These are phyloP conservation scores for Orycteropus afer DNA, from an alignment of 2,113 vertebrate species.

Conservation along the genomic window DNA sequence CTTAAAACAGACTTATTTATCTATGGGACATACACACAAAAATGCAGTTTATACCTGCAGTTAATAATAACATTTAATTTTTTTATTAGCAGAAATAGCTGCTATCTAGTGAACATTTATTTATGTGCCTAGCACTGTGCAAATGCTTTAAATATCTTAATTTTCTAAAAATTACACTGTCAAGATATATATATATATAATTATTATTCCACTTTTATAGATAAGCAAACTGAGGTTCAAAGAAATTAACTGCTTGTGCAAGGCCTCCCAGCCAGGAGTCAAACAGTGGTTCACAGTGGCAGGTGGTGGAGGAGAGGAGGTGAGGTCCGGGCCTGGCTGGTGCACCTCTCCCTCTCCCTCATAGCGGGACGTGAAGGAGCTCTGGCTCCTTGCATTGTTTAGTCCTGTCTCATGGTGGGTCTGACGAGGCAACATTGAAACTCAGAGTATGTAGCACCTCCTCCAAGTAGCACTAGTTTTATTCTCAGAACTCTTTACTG, in stretches of 20 bases:
- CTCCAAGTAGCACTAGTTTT: background rate
- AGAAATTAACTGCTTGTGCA: background rate
- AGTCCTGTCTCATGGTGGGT: background rate
- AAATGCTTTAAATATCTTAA: background rate
- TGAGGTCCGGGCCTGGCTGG: background rate
- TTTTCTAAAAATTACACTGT: constrained; percentile 19
- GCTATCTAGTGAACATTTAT: background rate
- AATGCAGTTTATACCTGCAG: background rate
- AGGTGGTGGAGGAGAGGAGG: background rate
- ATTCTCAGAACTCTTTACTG: constrained; percentile 2
- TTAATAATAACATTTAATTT: background rate
- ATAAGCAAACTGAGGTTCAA: background rate
- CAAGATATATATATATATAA: background rate
- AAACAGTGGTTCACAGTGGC: background rate
- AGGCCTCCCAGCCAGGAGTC: background rate
- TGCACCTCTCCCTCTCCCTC: fast-evolving
- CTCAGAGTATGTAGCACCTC: background rate
- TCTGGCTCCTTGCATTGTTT: background rate
- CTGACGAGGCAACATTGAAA: background rate
- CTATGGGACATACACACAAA: background rate
- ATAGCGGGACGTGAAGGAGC: background rate
- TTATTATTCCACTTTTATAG: constrained; percentile 2
- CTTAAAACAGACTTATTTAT: background rate
- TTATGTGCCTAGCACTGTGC: background rate
- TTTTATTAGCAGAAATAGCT: background rate